A percentile compares a stretch with the other conserved stretches of the same genome.
phyloP scores from a whole-genome alignment of 2,888 invertebrate species.

The Patella pellucida region DNA sequence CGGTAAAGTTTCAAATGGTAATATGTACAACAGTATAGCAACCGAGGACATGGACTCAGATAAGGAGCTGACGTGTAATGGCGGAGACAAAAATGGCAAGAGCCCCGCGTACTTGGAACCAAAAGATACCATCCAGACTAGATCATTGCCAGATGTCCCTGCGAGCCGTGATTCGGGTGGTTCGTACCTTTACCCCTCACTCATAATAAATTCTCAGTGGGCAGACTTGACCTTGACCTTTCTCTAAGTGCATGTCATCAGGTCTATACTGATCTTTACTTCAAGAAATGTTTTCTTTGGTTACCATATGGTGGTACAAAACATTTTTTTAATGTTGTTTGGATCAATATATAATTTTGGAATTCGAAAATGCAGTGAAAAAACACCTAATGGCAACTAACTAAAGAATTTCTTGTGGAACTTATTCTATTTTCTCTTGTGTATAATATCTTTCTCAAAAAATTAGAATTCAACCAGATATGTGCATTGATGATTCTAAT shows the following conservation, averaged over 20 bases:
- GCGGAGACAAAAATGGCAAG: conserved; percentile 53
- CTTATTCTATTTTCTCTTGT: not conserved
- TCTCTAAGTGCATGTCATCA: conserved; percentile 2
- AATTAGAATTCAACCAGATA: not conserved
- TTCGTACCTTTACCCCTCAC: conserved; percentile 19
- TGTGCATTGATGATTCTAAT: not conserved
- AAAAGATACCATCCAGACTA: conserved; percentile 63
- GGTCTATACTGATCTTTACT: conserved; percentile 4
- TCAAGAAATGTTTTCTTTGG: not conserved
- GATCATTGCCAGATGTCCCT: conserved; percentile 67
- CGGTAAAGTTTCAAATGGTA: conserved; percentile 69
- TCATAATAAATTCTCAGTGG: not conserved
- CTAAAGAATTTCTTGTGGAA: no score
- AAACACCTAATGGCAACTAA: no score
- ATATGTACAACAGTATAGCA: conserved; percentile 71
- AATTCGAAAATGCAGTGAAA: no score
- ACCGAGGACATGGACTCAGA: conserved; percentile 69
- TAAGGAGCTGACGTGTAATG: conserved; percentile 44
- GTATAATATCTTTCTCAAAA: not conserved
- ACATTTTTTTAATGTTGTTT: no score
- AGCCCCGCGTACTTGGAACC: conserved; percentile 51
- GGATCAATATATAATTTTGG: no score
- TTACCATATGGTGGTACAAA: no score
- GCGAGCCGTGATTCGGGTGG: conserved; percentile 47
- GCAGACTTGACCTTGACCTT: conserved; percentile 6